Conservation (phyloP, 2,888 invertebrate species). For the Parelbella ahira region DNA sequence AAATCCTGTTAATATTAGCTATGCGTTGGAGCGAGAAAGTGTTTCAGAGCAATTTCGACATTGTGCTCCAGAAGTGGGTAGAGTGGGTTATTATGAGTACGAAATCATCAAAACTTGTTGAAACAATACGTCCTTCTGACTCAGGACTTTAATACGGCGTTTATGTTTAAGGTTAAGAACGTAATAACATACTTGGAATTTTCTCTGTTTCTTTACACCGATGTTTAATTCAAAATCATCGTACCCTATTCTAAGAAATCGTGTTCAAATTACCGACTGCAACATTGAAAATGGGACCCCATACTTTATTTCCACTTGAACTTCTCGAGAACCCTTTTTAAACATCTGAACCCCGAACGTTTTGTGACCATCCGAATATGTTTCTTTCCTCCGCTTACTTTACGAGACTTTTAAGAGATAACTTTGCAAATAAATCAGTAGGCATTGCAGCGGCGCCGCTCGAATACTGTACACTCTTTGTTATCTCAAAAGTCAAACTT, state of each 20-base stretch:
- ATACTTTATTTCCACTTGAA: slow-evolving; percentile 23
- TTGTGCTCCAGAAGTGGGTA: slow-evolving; percentile 19
- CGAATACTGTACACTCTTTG: slow-evolving; percentile 48
- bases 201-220: slow-evolving; percentile 11
- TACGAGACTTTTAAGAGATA: slow-evolving; percentile 51
- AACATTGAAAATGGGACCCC: slow-evolving; percentile 11
- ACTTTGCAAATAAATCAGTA: slow-evolving; percentile 73
- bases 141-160: slow-evolving; percentile 21
- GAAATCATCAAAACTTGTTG: slow-evolving; percentile 30
- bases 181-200: slow-evolving; percentile 17
- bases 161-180: slow-evolving; percentile 25
- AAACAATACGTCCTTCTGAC: slow-evolving; percentile 34
- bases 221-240: slow-evolving; percentile 17
- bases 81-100: slow-evolving; percentile 24
- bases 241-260: slow-evolving; percentile 5
- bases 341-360: slow-evolving; percentile 33
- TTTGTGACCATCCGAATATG: slow-evolving; percentile 53
- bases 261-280: slow-evolving; percentile 16
- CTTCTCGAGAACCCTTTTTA: slow-evolving; percentile 24
- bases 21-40: slow-evolving; percentile 15
- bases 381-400: slow-evolving; percentile 42
- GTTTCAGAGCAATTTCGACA: slow-evolving; percentile 27
- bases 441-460: slow-evolving; percentile 48
- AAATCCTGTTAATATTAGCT: slow-evolving; percentile 20
- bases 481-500: slow-evolving; percentile 58